phyloP scores from a whole-genome alignment of 2,888 invertebrate species.

The Drosophila picticornis region DNA sequence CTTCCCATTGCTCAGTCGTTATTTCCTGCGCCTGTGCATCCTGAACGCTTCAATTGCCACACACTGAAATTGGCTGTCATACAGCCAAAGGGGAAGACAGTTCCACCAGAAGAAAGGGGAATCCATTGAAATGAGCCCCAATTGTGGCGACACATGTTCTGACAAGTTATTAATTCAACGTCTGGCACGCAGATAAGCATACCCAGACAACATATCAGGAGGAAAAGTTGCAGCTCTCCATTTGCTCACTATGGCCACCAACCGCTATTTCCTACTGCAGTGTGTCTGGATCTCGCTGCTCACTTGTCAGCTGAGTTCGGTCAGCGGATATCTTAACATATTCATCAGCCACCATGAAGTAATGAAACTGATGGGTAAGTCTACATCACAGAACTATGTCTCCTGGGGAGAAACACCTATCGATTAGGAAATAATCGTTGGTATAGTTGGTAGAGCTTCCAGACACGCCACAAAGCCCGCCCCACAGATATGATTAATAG shows the following conservation, averaged over 20 bases:
- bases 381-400: not conserved
- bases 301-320: constrained; percentile 84
- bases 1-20: not conserved
- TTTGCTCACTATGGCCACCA: constrained; percentile 34
- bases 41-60: constrained; percentile 39
- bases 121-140: constrained; percentile 50
- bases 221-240: not conserved
- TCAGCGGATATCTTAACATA: constrained; percentile 91
- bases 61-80: constrained; percentile 63
- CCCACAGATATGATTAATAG: constrained; percentile 71
- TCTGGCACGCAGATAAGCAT: constrained; percentile 26
- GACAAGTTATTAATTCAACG: constrained; percentile 59
- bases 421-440: constrained; percentile 46
- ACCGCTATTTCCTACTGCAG: constrained; percentile 30
- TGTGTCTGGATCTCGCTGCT: constrained; percentile 72
- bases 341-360: constrained; percentile 93
- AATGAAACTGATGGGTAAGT: constrained; percentile 92
- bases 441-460: constrained; percentile 17
- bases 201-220: constrained; percentile 2
- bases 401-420: constrained; percentile 10
- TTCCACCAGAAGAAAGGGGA: constrained; percentile 1
- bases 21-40: constrained; percentile 11
- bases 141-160: constrained; percentile 58
- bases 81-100: constrained; percentile 6
- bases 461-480: constrained; percentile 33